Percentiles rank a stretch among this genome's conserved stretches.
These are phyloP conservation scores for Sisyra nigra DNA, from an alignment of 2,888 invertebrate genomes.

Conservation along the genomic window DNA sequence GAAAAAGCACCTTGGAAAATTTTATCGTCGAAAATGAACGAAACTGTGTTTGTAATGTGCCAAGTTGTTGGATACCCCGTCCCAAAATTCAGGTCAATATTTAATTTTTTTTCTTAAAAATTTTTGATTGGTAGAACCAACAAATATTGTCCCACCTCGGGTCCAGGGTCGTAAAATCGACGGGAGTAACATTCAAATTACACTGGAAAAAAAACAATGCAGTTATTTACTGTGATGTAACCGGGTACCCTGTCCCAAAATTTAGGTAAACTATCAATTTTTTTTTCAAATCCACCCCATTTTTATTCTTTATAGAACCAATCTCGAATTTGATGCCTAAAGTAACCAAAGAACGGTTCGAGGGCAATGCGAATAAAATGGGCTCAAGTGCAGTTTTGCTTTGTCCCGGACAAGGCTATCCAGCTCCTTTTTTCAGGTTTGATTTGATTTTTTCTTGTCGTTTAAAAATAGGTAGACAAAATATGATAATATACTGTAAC, in stretches of 20 bases:
- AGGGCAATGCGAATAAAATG: constrained; percentile 23
- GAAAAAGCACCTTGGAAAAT: constrained; percentile 26
- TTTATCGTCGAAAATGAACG: constrained; percentile 12
- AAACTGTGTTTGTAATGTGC: constrained; percentile 44
- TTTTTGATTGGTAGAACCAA: constrained; percentile 20
- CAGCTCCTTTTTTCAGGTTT: constrained; percentile 16
- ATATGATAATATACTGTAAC: no score
- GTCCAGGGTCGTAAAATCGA: constrained; percentile 29
- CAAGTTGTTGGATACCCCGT: constrained; percentile 52
- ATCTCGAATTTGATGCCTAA: constrained; percentile 25
- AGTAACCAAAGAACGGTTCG: constrained; percentile 28
- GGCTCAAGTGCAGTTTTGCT: constrained; percentile 18
- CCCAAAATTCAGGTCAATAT: constrained; percentile 55
- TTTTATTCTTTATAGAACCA: no score
- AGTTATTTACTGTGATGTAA: constrained; percentile 37
- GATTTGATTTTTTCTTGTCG: no score
- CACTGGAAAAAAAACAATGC: constrained; percentile 30
- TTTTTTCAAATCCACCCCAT: neutral
- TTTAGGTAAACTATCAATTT: constrained; percentile 22
- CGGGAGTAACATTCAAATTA: constrained; percentile 36
- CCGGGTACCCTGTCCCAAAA: constrained; percentile 25
- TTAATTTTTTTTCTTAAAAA: constrained; percentile 14
- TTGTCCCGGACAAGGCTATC: constrained; percentile 18
- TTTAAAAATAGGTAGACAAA: no score
- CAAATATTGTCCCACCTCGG: constrained; percentile 35